A percentile compares a stretch with the other conserved stretches of the same genome.
Conservation (phyloP, 2,113 vertebrate genomes). For the Hippocampus abdominalis region DNA sequence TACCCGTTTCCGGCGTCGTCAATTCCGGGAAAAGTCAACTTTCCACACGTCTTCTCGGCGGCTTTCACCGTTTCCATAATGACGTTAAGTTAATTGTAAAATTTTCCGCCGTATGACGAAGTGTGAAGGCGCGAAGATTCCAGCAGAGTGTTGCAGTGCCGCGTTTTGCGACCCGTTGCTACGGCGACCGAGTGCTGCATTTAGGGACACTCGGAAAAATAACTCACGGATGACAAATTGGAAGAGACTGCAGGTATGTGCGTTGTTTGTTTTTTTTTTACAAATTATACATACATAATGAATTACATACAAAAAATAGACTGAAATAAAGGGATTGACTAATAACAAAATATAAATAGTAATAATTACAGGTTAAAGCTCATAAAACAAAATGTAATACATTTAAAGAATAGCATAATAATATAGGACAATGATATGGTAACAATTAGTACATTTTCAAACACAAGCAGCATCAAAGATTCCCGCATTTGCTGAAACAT, state of each 20-base stretch:
- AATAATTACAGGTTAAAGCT: neutral
- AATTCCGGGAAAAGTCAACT: constrained; percentile 38
- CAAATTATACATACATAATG: too few relatives aligned
- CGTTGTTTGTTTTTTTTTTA: neutral
- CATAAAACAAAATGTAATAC: neutral
- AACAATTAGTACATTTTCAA: neutral
- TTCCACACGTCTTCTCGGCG: constrained; percentile 5
- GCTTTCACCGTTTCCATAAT: constrained; percentile 39
- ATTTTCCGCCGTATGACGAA: neutral
- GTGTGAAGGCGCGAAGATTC: neutral
- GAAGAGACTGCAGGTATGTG: neutral
- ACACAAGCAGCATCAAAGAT: neutral
- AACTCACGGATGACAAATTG: neutral
- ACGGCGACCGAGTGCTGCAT: constrained; percentile 35
- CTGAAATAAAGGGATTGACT: too few relatives aligned
- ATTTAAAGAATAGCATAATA: neutral
- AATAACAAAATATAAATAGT: too few relatives aligned
- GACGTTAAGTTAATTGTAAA: neutral
- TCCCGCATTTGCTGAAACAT: neutral
- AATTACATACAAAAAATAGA: neutral
- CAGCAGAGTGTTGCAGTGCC: neutral
- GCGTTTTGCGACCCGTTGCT: constrained; percentile 36
- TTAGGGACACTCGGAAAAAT: constrained; percentile 1
- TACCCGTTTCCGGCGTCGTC: constrained; percentile 32
- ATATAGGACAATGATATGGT: neutral